phyloP scores from a whole-genome alignment of 2,888 invertebrate species.

The Apamea anceps region DNA sequence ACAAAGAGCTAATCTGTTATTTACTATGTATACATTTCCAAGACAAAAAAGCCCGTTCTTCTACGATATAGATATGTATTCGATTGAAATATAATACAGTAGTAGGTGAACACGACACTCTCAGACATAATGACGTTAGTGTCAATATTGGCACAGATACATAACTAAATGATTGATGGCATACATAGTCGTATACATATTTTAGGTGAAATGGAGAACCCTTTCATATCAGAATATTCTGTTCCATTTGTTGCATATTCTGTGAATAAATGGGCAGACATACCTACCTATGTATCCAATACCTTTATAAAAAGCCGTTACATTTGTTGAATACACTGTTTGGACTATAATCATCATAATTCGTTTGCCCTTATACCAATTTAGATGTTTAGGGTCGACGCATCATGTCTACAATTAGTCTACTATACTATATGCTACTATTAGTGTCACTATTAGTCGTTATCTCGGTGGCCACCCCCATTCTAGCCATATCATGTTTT shows the following conservation, averaged over 20 bases:
- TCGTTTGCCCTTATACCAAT: neutral
- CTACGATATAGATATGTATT: neutral
- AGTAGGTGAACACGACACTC: slow-evolving; percentile 15
- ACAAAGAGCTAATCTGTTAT: neutral
- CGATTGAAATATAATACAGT: neutral
- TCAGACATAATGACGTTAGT: slow-evolving; percentile 18
- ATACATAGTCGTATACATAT: neutral
- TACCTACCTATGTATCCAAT: neutral
- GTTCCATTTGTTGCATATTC: neutral
- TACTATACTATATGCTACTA: too few relatives aligned
- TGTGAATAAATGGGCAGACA: neutral
- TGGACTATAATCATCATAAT: neutral
- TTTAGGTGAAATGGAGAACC: neutral
- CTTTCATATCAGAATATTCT: neutral
- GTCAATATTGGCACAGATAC: slow-evolving; percentile 36
- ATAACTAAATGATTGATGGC: slow-evolving; percentile 27
- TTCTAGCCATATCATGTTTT: neutral
- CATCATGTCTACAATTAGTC: too few relatives aligned
- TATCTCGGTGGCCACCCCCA: neutral
- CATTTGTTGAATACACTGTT: neutral
- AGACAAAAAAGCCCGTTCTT: neutral
- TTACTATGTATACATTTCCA: neutral
- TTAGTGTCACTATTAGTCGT: neutral
- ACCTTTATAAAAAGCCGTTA: too few relatives aligned
- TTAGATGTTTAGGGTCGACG: neutral